These are phyloP conservation scores for Idaea dimidiata DNA, from an alignment of 2,888 invertebrate genomes.

Conservation along the genomic window DNA sequence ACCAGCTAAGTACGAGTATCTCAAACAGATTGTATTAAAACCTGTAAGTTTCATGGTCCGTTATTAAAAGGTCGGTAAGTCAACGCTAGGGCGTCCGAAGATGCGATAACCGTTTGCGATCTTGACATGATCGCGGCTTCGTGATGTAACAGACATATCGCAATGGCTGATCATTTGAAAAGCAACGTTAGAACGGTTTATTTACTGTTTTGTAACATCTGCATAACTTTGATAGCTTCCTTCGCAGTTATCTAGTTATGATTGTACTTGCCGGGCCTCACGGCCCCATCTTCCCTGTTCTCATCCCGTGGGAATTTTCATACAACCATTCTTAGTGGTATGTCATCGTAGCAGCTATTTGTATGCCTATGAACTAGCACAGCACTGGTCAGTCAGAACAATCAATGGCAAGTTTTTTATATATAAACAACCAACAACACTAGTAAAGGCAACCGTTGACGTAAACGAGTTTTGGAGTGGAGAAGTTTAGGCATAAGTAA, in stretches of 20 bases:
- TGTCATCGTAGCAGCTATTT: no score
- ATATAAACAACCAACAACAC: no score
- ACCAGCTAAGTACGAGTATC: neutral
- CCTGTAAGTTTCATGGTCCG: conserved; percentile 27
- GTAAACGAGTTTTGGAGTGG: no score
- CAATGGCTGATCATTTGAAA: conserved; percentile 38
- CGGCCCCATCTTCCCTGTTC: no score
- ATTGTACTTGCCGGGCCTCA: no score
- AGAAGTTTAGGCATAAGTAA: no score
- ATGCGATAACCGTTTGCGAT: conserved; percentile 67
- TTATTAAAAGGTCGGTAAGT: conserved; percentile 37
- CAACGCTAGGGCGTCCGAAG: conserved; percentile 34
- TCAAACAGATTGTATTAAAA: neutral
- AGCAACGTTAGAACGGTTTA: conserved; percentile 29
- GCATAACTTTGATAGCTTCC: conserved; percentile 16
- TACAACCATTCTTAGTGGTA: no score
- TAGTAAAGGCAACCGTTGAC: no score
- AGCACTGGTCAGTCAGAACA: no score
- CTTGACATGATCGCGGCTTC: conserved; percentile 63
- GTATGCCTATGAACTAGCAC: no score
- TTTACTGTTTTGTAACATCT: conserved; percentile 29
- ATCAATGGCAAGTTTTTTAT: no score
- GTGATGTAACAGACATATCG: conserved; percentile 49
- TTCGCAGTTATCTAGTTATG: neutral
- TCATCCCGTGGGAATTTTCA: no score